Conservation (phyloP, 1,140 invertebrate species). For the Teleogryllus occipitalis region DNA sequence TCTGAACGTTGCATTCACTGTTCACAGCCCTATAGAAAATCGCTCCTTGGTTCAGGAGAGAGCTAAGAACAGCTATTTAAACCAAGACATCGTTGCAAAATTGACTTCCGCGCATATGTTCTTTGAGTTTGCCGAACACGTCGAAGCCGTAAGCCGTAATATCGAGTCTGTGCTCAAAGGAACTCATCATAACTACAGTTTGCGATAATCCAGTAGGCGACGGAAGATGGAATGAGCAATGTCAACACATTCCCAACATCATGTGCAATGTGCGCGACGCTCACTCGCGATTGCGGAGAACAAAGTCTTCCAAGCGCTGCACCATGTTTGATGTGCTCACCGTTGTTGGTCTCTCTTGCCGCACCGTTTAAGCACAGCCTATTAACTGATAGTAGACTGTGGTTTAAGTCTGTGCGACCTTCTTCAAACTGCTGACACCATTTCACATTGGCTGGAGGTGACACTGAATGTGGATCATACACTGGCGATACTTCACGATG, state of each 20-base stretch:
- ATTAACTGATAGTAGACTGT: too few relatives aligned
- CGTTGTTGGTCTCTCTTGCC: not conserved
- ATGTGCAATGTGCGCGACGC: not conserved
- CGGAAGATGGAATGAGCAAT: constrained; percentile 14
- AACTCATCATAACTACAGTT: constrained; percentile 13
- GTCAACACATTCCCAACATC: constrained; percentile 7
- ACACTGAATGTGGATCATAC: not conserved
- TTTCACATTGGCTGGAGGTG: not conserved
- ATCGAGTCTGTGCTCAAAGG: not conserved
- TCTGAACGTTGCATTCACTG: not conserved
- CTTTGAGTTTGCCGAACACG: not conserved
- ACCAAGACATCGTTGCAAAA: not conserved
- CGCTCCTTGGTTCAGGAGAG: not conserved
- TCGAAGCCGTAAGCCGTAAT: not conserved
- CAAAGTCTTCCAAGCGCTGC: not conserved
- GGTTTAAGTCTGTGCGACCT: not conserved
- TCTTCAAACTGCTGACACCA: not conserved
- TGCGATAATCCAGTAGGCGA: constrained; percentile 10
- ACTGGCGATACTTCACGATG: too few relatives aligned
- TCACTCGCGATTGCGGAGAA: constrained; percentile 7
- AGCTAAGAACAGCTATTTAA: not conserved
- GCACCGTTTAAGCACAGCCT: not conserved
- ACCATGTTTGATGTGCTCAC: not conserved
- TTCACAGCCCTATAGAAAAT: not conserved
- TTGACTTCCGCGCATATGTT: not conserved